Evolutionary conservation across 2,888 invertebrate genomes (phyloP).

Genomic region (Ophraella communa): DNA sequence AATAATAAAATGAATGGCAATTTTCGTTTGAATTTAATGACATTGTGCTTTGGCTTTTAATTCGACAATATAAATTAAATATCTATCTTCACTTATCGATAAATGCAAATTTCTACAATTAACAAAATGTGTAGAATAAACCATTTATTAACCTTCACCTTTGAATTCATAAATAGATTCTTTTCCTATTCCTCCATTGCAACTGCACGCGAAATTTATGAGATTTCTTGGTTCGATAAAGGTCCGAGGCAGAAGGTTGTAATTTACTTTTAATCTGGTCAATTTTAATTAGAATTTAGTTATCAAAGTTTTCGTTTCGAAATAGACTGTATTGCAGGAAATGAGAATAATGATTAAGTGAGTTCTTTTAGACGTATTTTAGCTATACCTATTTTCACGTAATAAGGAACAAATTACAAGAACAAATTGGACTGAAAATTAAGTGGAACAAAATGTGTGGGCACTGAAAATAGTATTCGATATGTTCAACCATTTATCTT

Average conservation of each 20-base stretch:
- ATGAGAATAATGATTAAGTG: too few relatives aligned
- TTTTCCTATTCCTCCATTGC: slow-evolving; percentile 8
- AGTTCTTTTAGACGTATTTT: too few relatives aligned
- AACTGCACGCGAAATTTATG: slow-evolving; percentile 20
- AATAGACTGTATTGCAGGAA: too few relatives aligned
- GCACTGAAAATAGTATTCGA: too few relatives aligned
- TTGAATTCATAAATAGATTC: slow-evolving; percentile 23
- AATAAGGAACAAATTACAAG: too few relatives aligned
- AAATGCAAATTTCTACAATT: neutral
- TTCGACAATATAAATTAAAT: neutral
- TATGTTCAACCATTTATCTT: too few relatives aligned
- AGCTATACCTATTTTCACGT: too few relatives aligned
- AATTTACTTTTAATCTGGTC: slow-evolving; percentile 12
- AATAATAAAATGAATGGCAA: too few relatives aligned
- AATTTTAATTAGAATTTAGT: neutral
- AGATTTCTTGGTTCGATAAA: slow-evolving; percentile 19
- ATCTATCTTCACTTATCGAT: neutral
- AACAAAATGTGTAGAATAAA: neutral
- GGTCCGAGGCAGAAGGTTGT: neutral
- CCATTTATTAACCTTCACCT: slow-evolving; percentile 26
- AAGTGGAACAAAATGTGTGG: too few relatives aligned
- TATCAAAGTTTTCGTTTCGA: neutral
- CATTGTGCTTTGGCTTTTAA: neutral
- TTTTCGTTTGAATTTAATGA: too few relatives aligned
- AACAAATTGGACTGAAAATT: too few relatives aligned